phyloP scores from a whole-genome alignment of 2,797 vertebrate genomes.

The Pseudochaenichthys georgianus region DNA sequence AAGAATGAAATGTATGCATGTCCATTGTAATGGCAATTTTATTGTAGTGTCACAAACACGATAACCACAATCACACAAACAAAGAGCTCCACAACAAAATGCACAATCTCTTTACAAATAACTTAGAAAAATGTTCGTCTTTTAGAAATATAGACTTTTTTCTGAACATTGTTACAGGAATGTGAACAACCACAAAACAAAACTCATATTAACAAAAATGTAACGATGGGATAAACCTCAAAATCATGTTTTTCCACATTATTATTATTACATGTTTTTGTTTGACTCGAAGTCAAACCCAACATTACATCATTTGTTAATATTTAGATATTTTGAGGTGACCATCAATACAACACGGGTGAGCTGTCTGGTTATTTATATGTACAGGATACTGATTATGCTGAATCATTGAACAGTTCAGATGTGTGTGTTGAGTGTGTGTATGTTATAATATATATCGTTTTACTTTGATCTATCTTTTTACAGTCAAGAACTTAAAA shows the following conservation, averaged over 20 bases:
- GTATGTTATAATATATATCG: not conserved
- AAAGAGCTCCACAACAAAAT: slow-evolving; percentile 32
- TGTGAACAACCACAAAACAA: not conserved
- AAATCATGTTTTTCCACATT: too few relatives aligned
- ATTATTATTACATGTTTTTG: too few relatives aligned
- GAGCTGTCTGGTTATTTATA: slow-evolving; percentile 21
- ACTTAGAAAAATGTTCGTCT: slow-evolving; percentile 47
- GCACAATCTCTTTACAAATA: slow-evolving; percentile 29
- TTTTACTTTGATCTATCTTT: slow-evolving; percentile 5
- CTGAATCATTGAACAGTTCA: slow-evolving; percentile 4
- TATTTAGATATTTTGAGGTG: not conserved
- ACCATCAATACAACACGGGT: not conserved
- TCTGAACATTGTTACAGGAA: not conserved
- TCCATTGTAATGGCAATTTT: slow-evolving; percentile 26
- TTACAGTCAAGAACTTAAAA: slow-evolving; percentile 1
- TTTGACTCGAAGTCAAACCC: not conserved
- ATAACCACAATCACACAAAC: slow-evolving; percentile 19
- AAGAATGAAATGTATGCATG: fast-evolving
- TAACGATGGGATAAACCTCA: not conserved
- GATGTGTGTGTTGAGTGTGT: too few relatives aligned
- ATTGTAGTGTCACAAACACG: slow-evolving; percentile 27
- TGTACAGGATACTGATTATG: slow-evolving; percentile 31
- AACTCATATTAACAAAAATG: not conserved
- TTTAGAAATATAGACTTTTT: slow-evolving; percentile 54
- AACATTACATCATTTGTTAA: not conserved